These are phyloP conservation scores for Lithobates pipiens DNA, from an alignment of 2,797 vertebrate genomes.

Conservation along the genomic window DNA sequence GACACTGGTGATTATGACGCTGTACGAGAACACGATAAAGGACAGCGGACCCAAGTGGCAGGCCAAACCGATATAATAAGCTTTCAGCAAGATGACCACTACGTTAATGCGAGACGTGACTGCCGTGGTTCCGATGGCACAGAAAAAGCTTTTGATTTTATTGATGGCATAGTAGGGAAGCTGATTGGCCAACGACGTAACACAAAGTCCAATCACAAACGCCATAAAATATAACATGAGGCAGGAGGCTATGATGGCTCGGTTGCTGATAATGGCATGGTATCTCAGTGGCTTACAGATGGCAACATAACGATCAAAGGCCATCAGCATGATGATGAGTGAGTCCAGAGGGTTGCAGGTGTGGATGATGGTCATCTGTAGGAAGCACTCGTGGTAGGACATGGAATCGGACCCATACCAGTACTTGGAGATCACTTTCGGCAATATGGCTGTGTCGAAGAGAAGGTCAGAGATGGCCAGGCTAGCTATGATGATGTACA, in stretches of 20 bases:
- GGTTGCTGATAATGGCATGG: conserved; percentile 57
- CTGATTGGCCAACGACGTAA: neutral
- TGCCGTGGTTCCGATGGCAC: neutral
- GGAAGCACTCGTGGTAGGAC: conserved; percentile 59
- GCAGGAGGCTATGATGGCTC: neutral
- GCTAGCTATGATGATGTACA: conserved; percentile 65
- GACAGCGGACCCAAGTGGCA: neutral
- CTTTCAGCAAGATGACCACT: neutral
- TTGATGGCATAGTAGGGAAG: conserved; percentile 7
- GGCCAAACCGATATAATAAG: neutral
- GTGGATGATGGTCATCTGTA: conserved; percentile 65
- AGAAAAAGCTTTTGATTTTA: conserved; percentile 5
- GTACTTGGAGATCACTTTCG: neutral
- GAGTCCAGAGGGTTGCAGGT: conserved; percentile 63
- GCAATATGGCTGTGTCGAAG: conserved; percentile 28
- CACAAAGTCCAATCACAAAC: neutral
- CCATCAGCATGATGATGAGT: conserved; percentile 67
- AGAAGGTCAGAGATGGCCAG: conserved; percentile 65
- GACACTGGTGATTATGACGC: neutral
- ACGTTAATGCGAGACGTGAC: neutral
- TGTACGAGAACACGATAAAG: conserved; percentile 29
- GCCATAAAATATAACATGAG: neutral
- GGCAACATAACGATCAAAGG: conserved; percentile 63
- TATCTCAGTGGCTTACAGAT: conserved; percentile 63
- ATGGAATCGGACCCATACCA: neutral